Evolutionary conservation across 2,797 vertebrate genomes (phyloP).

Genomic region (Chiloscyllium punctatum): DNA sequence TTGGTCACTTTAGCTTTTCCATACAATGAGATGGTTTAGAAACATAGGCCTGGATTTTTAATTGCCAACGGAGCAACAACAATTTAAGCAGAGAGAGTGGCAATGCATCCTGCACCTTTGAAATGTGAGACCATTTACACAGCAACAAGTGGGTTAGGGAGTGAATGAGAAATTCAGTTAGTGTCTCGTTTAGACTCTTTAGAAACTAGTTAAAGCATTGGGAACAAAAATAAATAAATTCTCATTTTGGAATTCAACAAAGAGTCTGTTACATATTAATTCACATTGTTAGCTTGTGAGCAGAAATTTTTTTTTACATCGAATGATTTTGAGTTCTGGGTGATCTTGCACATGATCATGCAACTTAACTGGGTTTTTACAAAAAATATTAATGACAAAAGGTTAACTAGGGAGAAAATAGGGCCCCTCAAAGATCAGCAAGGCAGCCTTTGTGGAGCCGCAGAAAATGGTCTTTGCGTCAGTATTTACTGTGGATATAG

Average conservation of each 20-base stretch:
- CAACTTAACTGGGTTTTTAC: no score
- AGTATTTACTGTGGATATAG: no score
- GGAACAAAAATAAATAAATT: not conserved
- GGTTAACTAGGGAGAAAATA: no score
- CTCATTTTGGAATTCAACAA: not conserved
- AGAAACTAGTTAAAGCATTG: not conserved
- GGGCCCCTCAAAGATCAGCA: no score
- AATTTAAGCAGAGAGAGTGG: not conserved
- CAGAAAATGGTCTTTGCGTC: no score
- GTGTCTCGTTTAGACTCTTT: not conserved
- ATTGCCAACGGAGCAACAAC: not conserved
- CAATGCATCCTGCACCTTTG: not conserved
- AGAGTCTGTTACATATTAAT: not conserved
- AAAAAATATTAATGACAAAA: no score
- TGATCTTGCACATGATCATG: no score
- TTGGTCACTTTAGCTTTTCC: not conserved
- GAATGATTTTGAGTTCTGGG: not conserved
- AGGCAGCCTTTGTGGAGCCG: no score
- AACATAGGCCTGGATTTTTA: not conserved
- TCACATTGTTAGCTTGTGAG: not conserved
- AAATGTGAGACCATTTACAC: not conserved
- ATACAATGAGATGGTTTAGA: no score
- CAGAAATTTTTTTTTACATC: not conserved
- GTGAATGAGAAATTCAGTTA: not conserved
- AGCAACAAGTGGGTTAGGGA: not conserved